Evolutionary conservation across 1,140 invertebrate genomes (phyloP).

Genomic region (Cataglyphis hispanica): DNA sequence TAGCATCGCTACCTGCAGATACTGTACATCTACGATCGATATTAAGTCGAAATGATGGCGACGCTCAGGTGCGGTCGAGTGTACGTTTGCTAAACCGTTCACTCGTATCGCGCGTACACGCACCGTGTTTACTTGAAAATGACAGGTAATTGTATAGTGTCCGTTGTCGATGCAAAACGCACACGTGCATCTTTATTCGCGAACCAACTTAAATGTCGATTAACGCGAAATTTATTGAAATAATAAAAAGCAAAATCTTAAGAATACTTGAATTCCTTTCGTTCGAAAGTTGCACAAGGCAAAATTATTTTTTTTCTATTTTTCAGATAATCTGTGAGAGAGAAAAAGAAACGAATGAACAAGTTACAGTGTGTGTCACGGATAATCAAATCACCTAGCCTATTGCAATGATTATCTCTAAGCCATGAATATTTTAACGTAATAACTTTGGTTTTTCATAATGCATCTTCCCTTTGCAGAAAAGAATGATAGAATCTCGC

Average conservation of each 20-base stretch:
- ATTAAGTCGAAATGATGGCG: constrained; percentile 59
- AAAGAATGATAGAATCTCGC: not conserved
- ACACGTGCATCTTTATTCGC: not conserved
- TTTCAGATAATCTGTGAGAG: not conserved
- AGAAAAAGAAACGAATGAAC: not conserved
- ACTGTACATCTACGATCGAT: constrained; percentile 55
- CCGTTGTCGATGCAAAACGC: constrained; percentile 13
- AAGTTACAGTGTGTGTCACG: not conserved
- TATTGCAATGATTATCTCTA: not conserved
- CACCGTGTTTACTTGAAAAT: constrained; percentile 33
- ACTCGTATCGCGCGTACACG: constrained; percentile 18
- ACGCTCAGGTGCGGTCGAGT: constrained; percentile 36
- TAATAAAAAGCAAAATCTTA: not conserved
- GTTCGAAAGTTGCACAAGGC: not conserved
- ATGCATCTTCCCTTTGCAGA: not conserved
- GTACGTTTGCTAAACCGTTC: constrained; percentile 14
- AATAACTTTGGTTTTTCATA: constrained; percentile 7
- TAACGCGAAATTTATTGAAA: not conserved
- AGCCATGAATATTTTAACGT: not conserved
- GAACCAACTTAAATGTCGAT: constrained; percentile 11
- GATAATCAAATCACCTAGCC: not conserved
- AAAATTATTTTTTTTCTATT: not conserved
- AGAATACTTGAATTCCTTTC: too few species aligned
- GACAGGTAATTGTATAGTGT: constrained; percentile 28
- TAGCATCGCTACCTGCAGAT: constrained; percentile 27